A percentile compares a stretch with the other conserved stretches of the same genome.
Evolutionary conservation across 1,140 invertebrate species (phyloP).

Genomic region (Conus betulinus): DNA sequence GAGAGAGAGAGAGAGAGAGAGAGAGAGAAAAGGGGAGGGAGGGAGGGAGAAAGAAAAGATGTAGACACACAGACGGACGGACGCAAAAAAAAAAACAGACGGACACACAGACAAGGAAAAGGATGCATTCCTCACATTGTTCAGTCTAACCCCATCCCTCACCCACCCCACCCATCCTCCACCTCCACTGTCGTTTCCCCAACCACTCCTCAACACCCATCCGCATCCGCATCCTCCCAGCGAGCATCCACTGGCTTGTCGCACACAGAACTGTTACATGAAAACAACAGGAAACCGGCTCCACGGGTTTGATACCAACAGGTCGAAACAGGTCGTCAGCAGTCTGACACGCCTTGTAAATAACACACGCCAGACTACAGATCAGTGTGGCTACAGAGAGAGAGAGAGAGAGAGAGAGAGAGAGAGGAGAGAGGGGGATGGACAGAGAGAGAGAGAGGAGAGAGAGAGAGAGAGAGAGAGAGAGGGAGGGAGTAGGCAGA

Average conservation of each 20-base stretch:
- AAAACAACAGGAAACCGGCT: too few relatives aligned
- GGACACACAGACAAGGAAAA: not conserved
- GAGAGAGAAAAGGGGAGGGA: not conserved
- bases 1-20: not conserved
- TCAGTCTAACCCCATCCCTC: too few relatives aligned
- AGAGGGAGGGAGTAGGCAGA: not conserved
- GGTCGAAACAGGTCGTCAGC: too few relatives aligned
- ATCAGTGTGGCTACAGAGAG: not conserved
- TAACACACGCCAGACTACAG: not conserved
- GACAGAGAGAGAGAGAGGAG: not conserved
- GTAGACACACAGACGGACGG: too few relatives aligned
- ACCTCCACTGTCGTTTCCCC: not conserved
- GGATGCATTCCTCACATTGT: too few relatives aligned
- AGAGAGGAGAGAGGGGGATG: not conserved
- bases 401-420: not conserved
- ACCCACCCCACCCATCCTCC: too few relatives aligned
- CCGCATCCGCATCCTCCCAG: not conserved
- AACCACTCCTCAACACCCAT: not conserved
- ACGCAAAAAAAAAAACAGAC: too few relatives aligned
- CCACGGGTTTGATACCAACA: too few relatives aligned
- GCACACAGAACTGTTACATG: too few relatives aligned
- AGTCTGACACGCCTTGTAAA: too few relatives aligned
- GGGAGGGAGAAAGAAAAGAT: not conserved
- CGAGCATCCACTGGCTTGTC: too few relatives aligned
- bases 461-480: not conserved